These are phyloP conservation scores for Glomeris marginata DNA, from an alignment of 2,888 invertebrate genomes.

Conservation along the genomic window DNA sequence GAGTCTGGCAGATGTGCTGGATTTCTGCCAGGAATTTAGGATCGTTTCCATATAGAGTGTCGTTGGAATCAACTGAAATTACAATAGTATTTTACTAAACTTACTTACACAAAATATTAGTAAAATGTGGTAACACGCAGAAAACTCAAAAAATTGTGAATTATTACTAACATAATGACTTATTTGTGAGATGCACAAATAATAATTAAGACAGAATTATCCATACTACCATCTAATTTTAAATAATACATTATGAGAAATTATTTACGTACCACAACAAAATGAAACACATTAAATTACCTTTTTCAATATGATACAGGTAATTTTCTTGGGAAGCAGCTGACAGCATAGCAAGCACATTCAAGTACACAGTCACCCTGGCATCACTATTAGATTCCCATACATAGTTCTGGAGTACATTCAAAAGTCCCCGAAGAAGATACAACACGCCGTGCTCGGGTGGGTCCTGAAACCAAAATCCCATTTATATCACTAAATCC, in stretches of 20 bases:
- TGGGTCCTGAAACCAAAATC: constrained; percentile 47
- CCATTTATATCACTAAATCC: not conserved
- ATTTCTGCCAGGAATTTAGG: constrained; percentile 67
- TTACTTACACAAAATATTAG: too few species aligned
- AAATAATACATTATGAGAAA: too few species aligned
- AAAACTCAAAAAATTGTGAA: constrained; percentile 23
- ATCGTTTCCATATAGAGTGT: constrained; percentile 78
- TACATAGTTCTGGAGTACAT: constrained; percentile 53
- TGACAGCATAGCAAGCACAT: constrained; percentile 60
- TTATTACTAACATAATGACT: too few species aligned
- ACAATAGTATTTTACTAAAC: not conserved
- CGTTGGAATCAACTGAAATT: constrained; percentile 74
- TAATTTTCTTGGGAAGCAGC: constrained; percentile 66
- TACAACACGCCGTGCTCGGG: constrained; percentile 76
- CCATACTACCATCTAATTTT: too few species aligned
- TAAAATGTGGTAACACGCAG: too few species aligned
- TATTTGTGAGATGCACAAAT: too few species aligned
- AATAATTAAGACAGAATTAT: too few species aligned
- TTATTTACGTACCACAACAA: constrained; percentile 1
- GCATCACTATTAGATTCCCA: constrained; percentile 39
- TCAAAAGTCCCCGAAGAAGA: constrained; percentile 61
- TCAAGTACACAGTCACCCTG: constrained; percentile 47
- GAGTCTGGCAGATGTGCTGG: constrained; percentile 54
- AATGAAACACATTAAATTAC: constrained; percentile 29
- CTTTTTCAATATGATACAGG: constrained; percentile 70